Evolutionary conservation across 2,888 invertebrate genomes (phyloP).

Genomic region (Sarcophaga carnaria): DNA sequence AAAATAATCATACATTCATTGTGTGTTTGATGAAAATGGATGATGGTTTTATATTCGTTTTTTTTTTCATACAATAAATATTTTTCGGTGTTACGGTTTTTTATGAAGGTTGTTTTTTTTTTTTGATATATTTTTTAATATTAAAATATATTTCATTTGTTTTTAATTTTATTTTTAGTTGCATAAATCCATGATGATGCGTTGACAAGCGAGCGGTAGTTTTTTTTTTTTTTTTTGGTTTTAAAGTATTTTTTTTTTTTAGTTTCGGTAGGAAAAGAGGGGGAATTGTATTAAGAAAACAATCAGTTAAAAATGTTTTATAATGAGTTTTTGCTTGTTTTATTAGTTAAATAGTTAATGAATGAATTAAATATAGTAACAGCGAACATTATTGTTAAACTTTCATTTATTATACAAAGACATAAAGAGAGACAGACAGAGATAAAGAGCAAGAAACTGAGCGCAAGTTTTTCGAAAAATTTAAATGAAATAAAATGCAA

Average conservation of each 20-base stretch:
- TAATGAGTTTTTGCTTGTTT: constrained; percentile 75
- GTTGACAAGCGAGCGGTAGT: constrained; percentile 75
- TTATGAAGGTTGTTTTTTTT: constrained; percentile 24
- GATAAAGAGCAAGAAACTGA: neutral
- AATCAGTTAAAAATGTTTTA: constrained; percentile 78
- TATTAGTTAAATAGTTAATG: constrained; percentile 58
- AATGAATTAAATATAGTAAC: constrained; percentile 59
- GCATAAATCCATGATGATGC: constrained; percentile 77
- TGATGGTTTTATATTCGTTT: constrained; percentile 29
- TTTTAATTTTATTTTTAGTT: constrained; percentile 65
- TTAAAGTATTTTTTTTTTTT: constrained; percentile 66
- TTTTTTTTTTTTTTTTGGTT: constrained; percentile 68
- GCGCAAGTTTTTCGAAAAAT: neutral
- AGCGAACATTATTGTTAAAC: constrained; percentile 25
- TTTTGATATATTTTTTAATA: constrained; percentile 30
- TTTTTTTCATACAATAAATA: constrained; percentile 12
- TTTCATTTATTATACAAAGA: neutral
- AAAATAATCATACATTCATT: constrained; percentile 53
- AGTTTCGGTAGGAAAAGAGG: constrained; percentile 67
- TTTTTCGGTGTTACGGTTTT: constrained; percentile 30
- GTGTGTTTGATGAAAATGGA: constrained; percentile 51
- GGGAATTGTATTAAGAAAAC: constrained; percentile 73
- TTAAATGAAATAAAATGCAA: neutral
- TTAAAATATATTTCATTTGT: constrained; percentile 54
- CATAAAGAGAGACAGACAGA: neutral